Evolutionary conservation across 2,888 invertebrate genomes (phyloP), one percentile per base, ranked within the genome.

Genomic region (Apodemia zela): DNA sequence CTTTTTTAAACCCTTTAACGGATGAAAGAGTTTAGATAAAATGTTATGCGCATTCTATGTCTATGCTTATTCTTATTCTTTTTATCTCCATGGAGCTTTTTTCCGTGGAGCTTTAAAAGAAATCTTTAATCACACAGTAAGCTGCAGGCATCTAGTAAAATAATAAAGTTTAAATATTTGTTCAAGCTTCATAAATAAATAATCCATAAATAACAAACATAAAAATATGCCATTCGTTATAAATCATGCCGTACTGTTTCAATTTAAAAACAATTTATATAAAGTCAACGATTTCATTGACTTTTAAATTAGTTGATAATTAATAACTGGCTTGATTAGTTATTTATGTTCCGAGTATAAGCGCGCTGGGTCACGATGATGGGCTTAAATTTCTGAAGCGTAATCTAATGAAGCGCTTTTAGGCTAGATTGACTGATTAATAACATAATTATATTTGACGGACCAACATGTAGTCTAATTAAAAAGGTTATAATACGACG

Each of bases 331-430:
- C 58, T 58, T 29, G 42, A 58, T 59, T 63, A 59, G 59, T 47
- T 47, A 45, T 60, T 59, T 59, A 62, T 54, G 54, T 54, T 54
- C 21, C 1, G 54, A 54, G 54, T 54, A 15, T 54, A 54, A 54
- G 47, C 59, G 42, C 42, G 70, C 68, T 68, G 66, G 70, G 63
- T 73, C 73, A 73, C 59, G 68, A 51, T 71, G 71, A 73, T 66
- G 63, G 57, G 67, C 65, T 68, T 64, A 64, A 68, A 63, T 66
- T 68, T 45, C 58, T 68, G 66, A 65, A 66, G 65, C 63, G 59
- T 54, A 62, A 66, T 63, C 66, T 69, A 72, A 71, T 72, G 71
- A 72, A 72, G 72, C 67, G 71, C 68, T 73, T 73, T 71, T 71
- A 71, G 68, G 67, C 70, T 67, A 64, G 68, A 68, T 62, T 60